Evolutionary conservation across 64 coral and sea anemone genomes (phyloP).

Genomic region (Acropora tenuis): DNA sequence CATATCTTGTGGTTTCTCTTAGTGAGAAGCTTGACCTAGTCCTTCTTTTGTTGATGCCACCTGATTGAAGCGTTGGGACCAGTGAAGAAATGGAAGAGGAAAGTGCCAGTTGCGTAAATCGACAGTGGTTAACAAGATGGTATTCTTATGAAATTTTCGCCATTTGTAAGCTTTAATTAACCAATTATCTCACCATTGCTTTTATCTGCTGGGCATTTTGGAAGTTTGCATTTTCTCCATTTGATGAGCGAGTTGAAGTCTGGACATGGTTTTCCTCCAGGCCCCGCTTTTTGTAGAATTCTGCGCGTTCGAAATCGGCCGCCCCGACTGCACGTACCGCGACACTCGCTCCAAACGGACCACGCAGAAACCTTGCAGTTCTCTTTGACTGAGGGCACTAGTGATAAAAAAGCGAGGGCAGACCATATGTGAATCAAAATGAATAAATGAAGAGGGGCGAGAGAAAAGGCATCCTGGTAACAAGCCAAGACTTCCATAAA

Average conservation of each 20-base stretch:
- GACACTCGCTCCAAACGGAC: constrained; percentile 45
- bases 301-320: constrained; percentile 39
- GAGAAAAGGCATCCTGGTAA: too few species aligned
- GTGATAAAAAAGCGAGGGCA: neutral
- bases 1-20: too few species aligned
- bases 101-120: neutral
- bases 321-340: constrained; percentile 38
- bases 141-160: too few species aligned
- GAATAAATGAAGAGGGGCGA: too few species aligned
- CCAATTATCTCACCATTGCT: neutral
- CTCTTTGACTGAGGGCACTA: neutral
- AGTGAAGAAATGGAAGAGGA: too few species aligned
- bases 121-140: neutral
- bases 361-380: constrained; percentile 54
- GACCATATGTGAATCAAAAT: too few species aligned
- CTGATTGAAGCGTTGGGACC: too few species aligned
- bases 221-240: constrained; percentile 41
- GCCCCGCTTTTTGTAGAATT: constrained; percentile 45
- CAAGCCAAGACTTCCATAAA: too few species aligned
- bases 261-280: constrained; percentile 23
- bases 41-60: too few species aligned
- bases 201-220: constrained; percentile 43
- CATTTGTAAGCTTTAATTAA: neutral
- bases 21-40: too few species aligned
- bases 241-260: neutral